Conservation (phyloP, 2,888 invertebrate genomes). For the Seira musarum region DNA sequence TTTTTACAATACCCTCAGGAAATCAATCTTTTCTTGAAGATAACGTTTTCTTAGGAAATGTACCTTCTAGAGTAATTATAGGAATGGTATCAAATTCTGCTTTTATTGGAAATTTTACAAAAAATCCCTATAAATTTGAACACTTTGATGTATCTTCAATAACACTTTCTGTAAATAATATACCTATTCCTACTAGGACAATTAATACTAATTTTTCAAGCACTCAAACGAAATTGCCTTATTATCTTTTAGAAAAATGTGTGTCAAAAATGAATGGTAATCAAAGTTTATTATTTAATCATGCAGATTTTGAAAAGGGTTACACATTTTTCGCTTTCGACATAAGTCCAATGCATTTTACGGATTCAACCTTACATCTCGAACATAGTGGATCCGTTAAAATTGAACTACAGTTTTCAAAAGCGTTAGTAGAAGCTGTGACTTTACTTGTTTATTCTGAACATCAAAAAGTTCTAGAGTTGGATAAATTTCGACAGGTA, state of each 20-base stretch:
- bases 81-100: constrained; percentile 68
- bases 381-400: constrained; percentile 45
- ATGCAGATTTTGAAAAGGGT: constrained; percentile 7
- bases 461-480: constrained; percentile 45
- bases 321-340: constrained; percentile 53
- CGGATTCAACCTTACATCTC: constrained; percentile 32
- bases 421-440: constrained; percentile 41
- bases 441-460: constrained; percentile 56
- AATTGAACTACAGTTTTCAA: constrained; percentile 45
- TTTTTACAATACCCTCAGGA: constrained; percentile 64
- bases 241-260: constrained; percentile 34
- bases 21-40: constrained; percentile 70
- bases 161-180: constrained; percentile 63
- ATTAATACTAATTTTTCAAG: constrained; percentile 53
- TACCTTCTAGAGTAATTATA: constrained; percentile 71
- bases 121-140: constrained; percentile 68
- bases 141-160: constrained; percentile 64
- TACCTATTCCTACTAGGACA: constrained; percentile 64
- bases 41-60: constrained; percentile 70
- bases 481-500: constrained; percentile 51
- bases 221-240: constrained; percentile 19
- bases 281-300: constrained; percentile 25
- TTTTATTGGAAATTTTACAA: constrained; percentile 62
- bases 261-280: constrained; percentile 26
- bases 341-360: constrained; percentile 28